Percentiles rank a stretch among this genome's conserved stretches.
These are phyloP conservation scores for Eudemis profundana DNA, from an alignment of 2,888 invertebrate species.

Conservation along the genomic window DNA sequence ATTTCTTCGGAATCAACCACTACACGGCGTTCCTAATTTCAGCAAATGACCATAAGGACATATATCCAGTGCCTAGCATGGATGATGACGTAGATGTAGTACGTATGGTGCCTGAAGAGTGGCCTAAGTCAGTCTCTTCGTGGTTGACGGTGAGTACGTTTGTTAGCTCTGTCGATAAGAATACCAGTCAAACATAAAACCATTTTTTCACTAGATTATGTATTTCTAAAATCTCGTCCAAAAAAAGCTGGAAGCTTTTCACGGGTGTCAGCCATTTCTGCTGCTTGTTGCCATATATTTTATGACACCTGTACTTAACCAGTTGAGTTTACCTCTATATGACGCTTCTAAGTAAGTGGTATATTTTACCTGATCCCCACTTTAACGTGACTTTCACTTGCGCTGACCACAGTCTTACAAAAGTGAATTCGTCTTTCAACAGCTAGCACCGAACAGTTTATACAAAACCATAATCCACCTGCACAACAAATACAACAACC, in stretches of 20 bases:
- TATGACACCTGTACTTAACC: too few species aligned
- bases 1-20: constrained; percentile 87
- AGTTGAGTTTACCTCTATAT: too few species aligned
- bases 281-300: too few species aligned
- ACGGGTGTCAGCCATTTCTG: too few species aligned
- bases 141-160: constrained; percentile 35
- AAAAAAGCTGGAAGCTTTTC: too few species aligned
- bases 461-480: constrained; percentile 81
- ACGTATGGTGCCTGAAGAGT: constrained; percentile 47
- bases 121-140: constrained; percentile 24
- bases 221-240: too few species aligned
- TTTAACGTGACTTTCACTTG: neutral
- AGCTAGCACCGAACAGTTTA: constrained; percentile 86
- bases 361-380: too few species aligned
- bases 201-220: too few species aligned
- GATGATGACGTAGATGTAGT: constrained; percentile 32
- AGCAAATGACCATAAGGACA: constrained; percentile 51
- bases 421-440: neutral
- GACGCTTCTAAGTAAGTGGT: too few species aligned
- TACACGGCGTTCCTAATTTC: constrained; percentile 81
- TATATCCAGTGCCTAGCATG: constrained; percentile 13
- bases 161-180: neutral
- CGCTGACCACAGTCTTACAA: neutral
- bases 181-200: too few species aligned
- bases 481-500: constrained; percentile 74